These are phyloP conservation scores for Mystacides longicornis DNA, from an alignment of 2,888 invertebrate species.

Conservation along the genomic window DNA sequence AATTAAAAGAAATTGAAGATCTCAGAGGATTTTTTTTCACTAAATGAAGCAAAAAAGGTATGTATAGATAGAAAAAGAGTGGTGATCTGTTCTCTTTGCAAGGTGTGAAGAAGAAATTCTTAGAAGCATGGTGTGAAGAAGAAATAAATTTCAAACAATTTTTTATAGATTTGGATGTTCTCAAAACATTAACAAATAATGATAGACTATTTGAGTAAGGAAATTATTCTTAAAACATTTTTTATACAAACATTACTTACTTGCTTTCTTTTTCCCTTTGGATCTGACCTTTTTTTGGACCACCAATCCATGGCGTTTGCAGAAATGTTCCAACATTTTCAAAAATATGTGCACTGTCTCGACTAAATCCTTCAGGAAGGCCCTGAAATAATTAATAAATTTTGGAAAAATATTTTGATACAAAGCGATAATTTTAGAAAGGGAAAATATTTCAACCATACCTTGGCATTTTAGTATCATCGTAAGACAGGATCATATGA, in stretches of 20 bases:
- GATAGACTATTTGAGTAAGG: too few relatives aligned
- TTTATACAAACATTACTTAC: constrained; percentile 34
- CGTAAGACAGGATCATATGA: constrained; percentile 70
- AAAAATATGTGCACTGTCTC: constrained; percentile 87
- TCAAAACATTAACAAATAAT: too few relatives aligned
- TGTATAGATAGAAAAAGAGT: too few relatives aligned
- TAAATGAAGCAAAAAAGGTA: too few relatives aligned
- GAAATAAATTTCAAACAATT: too few relatives aligned
- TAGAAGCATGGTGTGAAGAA: too few relatives aligned
- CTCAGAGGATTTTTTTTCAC: too few relatives aligned
- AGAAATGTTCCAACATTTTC: constrained; percentile 77
- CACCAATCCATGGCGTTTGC: constrained; percentile 56
- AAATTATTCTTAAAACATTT: too few relatives aligned
- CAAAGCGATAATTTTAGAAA: not conserved
- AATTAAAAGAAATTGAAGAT: too few relatives aligned
- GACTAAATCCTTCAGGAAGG: constrained; percentile 78
- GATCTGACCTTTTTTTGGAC: constrained; percentile 59
- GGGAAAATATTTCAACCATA: constrained; percentile 33
- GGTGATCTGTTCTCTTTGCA: too few relatives aligned
- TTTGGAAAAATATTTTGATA: not conserved
- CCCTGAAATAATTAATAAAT: constrained; percentile 44
- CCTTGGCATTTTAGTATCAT: constrained; percentile 82
- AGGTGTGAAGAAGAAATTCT: too few relatives aligned
- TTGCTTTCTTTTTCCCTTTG: constrained; percentile 43
- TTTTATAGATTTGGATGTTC: too few relatives aligned